phyloP scores from a whole-genome alignment of 2,113 vertebrate genomes.

The Caracal caracal region DNA sequence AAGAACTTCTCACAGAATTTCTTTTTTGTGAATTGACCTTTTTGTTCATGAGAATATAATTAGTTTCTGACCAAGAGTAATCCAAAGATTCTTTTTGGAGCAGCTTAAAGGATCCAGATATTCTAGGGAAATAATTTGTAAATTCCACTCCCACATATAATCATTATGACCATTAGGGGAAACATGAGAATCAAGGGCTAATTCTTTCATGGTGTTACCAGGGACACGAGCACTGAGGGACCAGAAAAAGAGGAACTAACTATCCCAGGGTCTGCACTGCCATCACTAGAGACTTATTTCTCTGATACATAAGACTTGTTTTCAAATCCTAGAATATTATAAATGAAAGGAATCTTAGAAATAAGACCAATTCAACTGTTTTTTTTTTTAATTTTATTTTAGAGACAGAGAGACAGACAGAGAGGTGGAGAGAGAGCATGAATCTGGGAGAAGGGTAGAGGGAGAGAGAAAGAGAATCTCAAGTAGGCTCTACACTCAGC shows the following conservation, averaged over 20 bases:
- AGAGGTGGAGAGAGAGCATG: no score
- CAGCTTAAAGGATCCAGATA: not conserved
- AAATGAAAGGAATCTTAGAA: not conserved
- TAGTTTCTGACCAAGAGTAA: conserved; percentile 11
- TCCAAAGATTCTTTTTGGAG: not conserved
- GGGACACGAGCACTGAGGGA: not conserved
- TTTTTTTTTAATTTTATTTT: not conserved
- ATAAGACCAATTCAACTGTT: not conserved
- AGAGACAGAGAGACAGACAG: no score
- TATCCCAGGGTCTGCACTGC: not conserved
- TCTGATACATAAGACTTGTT: not conserved
- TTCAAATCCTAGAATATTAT: not conserved
- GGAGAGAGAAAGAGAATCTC: no score
- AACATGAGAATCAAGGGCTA: not conserved
- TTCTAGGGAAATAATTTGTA: not conserved
- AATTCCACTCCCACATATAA: not conserved
- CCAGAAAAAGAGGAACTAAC: not conserved
- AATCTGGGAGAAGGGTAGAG: no score
- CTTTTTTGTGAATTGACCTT: not conserved
- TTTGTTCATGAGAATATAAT: not conserved
- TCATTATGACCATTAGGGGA: not conserved
- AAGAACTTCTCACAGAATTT: not conserved
- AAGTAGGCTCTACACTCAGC: no score
- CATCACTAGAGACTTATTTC: not conserved
- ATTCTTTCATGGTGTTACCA: not conserved